Conservation (phyloP, 2,888 invertebrate genomes). For the Acanthacorydalis orientalis region DNA sequence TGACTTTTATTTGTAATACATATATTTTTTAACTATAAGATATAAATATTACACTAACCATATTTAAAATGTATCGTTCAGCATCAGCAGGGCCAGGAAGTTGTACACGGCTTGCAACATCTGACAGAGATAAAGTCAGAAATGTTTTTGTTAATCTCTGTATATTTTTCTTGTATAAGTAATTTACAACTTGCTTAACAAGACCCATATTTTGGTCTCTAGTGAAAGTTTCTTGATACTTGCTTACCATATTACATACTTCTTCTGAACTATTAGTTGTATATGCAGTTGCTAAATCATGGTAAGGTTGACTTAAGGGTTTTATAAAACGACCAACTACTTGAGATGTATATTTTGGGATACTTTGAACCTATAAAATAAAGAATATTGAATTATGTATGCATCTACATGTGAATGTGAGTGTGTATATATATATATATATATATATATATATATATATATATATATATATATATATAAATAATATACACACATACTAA, state of each 20-base stretch:
- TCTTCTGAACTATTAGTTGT: conserved; percentile 54
- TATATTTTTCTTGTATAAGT: conserved; percentile 90
- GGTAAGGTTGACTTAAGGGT: conserved; percentile 72
- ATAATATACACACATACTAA: too few species aligned
- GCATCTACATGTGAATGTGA: too few species aligned
- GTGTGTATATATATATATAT: too few species aligned
- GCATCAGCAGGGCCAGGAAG: conserved; percentile 73
- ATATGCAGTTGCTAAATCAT: conserved; percentile 75
- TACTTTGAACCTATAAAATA: conserved; percentile 31
- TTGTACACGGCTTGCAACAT: conserved; percentile 81
- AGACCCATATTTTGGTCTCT: conserved; percentile 65
- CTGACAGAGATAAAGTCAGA: conserved; percentile 70
- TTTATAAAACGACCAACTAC: conserved; percentile 74
- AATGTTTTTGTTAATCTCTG: conserved; percentile 91
- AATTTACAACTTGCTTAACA: conserved; percentile 71
- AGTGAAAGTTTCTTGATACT: conserved; percentile 65
- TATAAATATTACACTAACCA: conserved; percentile 44
- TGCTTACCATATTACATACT: conserved; percentile 47
- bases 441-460: too few species aligned
- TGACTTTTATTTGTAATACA: too few species aligned
- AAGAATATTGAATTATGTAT: not conserved
- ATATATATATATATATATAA: not conserved
- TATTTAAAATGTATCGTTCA: conserved; percentile 83
- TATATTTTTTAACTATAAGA: too few species aligned
- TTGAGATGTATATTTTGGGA: conserved; percentile 86